phyloP scores from a whole-genome alignment of 2,888 invertebrate genomes.

The Syrphus vitripennis region DNA sequence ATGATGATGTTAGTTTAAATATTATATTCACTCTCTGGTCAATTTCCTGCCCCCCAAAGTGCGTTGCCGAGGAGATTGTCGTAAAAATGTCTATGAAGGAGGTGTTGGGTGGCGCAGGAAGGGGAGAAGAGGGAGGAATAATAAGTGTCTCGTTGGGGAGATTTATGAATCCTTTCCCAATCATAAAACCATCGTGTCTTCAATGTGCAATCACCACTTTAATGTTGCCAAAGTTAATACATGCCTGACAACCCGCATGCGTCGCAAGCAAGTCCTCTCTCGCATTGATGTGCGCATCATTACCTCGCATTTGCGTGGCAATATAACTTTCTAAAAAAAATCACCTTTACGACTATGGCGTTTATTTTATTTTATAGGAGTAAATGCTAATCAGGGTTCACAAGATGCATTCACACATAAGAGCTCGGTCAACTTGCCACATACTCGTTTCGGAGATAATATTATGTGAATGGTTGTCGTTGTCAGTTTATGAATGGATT shows the following conservation, averaged over 20 bases:
- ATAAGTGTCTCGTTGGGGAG: slow-evolving; percentile 70
- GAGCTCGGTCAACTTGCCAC: neutral
- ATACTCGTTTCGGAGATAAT: too few species aligned
- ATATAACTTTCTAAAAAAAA: slow-evolving; percentile 70
- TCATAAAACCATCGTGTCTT: slow-evolving; percentile 59
- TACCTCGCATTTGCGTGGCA: slow-evolving; percentile 64
- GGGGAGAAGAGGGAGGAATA: slow-evolving; percentile 16
- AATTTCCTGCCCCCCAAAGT: neutral
- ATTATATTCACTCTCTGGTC: neutral
- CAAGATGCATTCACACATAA: slow-evolving; percentile 22
- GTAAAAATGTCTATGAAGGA: slow-evolving; percentile 27
- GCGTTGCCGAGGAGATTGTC: slow-evolving; percentile 17
- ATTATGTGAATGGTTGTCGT: slow-evolving; percentile 32
- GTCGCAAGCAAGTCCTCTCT: neutral
- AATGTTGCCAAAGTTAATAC: slow-evolving; percentile 38
- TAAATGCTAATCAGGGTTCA: slow-evolving; percentile 66
- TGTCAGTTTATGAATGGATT: slow-evolving; percentile 66
- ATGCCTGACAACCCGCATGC: neutral
- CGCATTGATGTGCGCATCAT: slow-evolving; percentile 48
- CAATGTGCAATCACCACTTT: slow-evolving; percentile 63
- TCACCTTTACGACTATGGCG: slow-evolving; percentile 49
- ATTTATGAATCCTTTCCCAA: slow-evolving; percentile 71
- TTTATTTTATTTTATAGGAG: slow-evolving; percentile 54
- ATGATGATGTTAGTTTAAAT: slow-evolving; percentile 65
- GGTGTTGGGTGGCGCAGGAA: neutral